Evolutionary conservation across 1,140 invertebrate genomes (phyloP), one percentile per base, ranked within the genome.

Genomic region (Drosophila albomicans): DNA sequence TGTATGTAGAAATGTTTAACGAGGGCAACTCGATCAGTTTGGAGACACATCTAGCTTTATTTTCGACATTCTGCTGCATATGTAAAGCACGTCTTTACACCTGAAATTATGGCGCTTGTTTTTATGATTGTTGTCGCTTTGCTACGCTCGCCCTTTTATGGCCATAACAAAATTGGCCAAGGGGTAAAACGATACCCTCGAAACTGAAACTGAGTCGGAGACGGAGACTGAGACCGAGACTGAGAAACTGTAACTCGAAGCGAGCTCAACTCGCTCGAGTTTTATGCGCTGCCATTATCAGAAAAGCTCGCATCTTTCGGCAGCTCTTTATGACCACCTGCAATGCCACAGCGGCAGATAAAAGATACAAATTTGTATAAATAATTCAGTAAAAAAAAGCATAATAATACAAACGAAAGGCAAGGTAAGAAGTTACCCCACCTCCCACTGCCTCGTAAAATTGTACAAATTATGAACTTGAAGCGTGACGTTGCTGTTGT

Each of bases 251-350:
- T 41, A 66, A 65, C 51, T 43, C 8, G 32, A 69, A 7, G 7
- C 28, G 38, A 16, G 25, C 38, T 41, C 11, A 41, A 41, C 38
- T 43, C 41, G 70, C 82, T 87, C 82, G 68, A 76, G 76, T 87
- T 87, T 87, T 80, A 88, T 87, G 70, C 63, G 58, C 48, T 65
- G 71, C 75, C 76, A 79, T 87, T 87, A 87, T 87, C 79, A 87
- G 82, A 80, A 82, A 80, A 66, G 72, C 73, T 71, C 67, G 73
- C 67, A 69, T 74, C 71, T 74, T 59, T 79, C 81, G 59, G 75
- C 78, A 56, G 67, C 81, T 84, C 48, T 87, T 88, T 89, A 88
- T 81, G 85, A 61, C 65, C 81, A 88, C 84, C 85, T 88, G 85
- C 84, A 88, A 81, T 78, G 78, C 54, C 79, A 72, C 54, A 76